Percentiles rank a stretch among this genome's conserved stretches.
Evolutionary conservation across 2,797 vertebrate species (phyloP).

Genomic region (Lithobates pipiens): DNA sequence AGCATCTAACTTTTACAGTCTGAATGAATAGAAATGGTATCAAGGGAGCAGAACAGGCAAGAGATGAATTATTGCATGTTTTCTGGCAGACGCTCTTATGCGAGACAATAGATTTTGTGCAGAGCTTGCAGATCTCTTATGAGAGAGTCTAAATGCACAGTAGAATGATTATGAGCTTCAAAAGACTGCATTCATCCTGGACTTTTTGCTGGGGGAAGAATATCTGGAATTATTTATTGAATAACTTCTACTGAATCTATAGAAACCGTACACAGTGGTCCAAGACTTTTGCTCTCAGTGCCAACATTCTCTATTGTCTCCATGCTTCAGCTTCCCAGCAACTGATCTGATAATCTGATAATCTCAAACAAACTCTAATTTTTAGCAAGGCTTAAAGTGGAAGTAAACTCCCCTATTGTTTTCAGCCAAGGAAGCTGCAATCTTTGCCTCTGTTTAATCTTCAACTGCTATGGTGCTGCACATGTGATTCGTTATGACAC

Average conservation of each 20-base stretch:
- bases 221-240: conserved; percentile 4
- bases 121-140: conserved; percentile 12
- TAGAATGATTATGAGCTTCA: background rate
- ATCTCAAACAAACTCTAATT: background rate
- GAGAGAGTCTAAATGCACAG: conserved; percentile 4
- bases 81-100: conserved; percentile 9
- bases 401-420: too few species aligned
- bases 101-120: background rate
- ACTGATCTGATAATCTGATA: background rate
- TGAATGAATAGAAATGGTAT: background rate
- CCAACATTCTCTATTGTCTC: background rate
- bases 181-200: background rate
- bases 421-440: too few species aligned
- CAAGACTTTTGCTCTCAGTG: background rate
- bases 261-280: background rate
- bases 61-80: conserved; percentile 38
- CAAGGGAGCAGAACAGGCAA: background rate
- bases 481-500: too few species aligned
- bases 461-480: too few species aligned
- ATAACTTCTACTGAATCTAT: background rate
- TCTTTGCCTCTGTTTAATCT: too few species aligned
- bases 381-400: too few species aligned
- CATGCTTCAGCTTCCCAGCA: background rate
- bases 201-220: background rate
- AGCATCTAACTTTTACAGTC: background rate